Conservation (phyloP, 2,888 invertebrate genomes). For the Drosophila silvestris region DNA sequence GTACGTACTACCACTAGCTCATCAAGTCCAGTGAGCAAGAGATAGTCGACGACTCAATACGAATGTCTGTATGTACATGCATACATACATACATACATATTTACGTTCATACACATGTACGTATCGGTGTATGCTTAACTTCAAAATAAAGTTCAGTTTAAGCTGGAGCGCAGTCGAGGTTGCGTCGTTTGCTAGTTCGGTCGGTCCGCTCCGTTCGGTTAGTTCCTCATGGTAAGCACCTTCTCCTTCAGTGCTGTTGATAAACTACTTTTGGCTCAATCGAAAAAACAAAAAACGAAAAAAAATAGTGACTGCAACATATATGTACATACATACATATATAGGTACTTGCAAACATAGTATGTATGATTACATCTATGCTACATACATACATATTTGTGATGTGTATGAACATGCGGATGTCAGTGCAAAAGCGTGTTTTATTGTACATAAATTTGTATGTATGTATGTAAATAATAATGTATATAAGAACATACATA, state of each 20-base stretch:
- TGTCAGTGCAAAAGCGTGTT: constrained; percentile 19
- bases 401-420: constrained; percentile 19
- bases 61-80: constrained; percentile 34
- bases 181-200: constrained; percentile 75
- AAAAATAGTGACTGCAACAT: constrained; percentile 44
- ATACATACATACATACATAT: constrained; percentile 36
- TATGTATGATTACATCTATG: constrained; percentile 11
- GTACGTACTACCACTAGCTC: constrained; percentile 34
- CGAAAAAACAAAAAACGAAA: constrained; percentile 9
- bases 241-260: constrained; percentile 66
- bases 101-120: constrained; percentile 12
- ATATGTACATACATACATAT: constrained; percentile 30
- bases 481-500: constrained; percentile 13
- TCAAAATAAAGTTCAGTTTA: constrained; percentile 79
- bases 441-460: constrained; percentile 13
- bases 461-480: constrained; percentile 29
- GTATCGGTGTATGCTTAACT: constrained; percentile 66
- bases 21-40: constrained; percentile 40
- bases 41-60: constrained; percentile 30
- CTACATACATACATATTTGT: constrained; percentile 16
- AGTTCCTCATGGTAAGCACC: constrained; percentile 79
- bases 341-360: constrained; percentile 8
- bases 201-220: constrained; percentile 66
- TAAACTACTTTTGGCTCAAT: constrained; percentile 52
- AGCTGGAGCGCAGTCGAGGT: constrained; percentile 78